A percentile compares a stretch with the other conserved stretches of the same genome.
Conservation (phyloP, 2,797 vertebrate species). For the Enteromius treurensis region DNA sequence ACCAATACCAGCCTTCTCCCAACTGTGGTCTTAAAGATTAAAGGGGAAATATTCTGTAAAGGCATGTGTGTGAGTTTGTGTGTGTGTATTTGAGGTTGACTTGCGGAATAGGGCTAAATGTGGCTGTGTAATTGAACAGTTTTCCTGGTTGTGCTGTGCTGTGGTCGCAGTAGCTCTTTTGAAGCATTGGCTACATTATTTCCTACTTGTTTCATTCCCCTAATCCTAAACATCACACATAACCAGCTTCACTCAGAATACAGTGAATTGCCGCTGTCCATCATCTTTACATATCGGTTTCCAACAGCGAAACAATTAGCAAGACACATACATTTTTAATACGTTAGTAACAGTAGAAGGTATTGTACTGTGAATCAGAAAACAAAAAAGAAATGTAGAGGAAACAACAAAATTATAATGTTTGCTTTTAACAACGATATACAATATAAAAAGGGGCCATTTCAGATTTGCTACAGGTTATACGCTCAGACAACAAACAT, state of each 20-base stretch:
- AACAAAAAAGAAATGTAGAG: not conserved
- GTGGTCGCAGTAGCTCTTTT: conserved; percentile 42
- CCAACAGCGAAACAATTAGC: not conserved
- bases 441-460: not conserved
- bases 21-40: conserved; percentile 49
- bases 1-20: conserved; percentile 38
- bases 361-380: not conserved
- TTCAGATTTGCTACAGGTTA: not conserved
- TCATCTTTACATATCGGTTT: conserved; percentile 28
- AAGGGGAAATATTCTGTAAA: conserved; percentile 48
- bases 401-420: not conserved
- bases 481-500: not conserved
- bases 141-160: conserved; percentile 43
- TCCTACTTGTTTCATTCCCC: conserved; percentile 44
- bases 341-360: not conserved
- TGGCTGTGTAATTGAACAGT: conserved; percentile 54
- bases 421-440: not conserved
- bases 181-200: conserved; percentile 40
- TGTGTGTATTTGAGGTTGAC: conserved; percentile 45
- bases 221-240: conserved; percentile 54
- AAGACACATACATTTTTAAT: conserved; percentile 11
- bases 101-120: conserved; percentile 49
- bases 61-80: conserved; percentile 25
- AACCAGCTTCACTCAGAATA: conserved; percentile 34
- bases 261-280: conserved; percentile 19